Evolutionary conservation across 2,113 vertebrate species (phyloP), one percentile per base, ranked within the genome.

Genomic region (Periophthalmus modestus): DNA sequence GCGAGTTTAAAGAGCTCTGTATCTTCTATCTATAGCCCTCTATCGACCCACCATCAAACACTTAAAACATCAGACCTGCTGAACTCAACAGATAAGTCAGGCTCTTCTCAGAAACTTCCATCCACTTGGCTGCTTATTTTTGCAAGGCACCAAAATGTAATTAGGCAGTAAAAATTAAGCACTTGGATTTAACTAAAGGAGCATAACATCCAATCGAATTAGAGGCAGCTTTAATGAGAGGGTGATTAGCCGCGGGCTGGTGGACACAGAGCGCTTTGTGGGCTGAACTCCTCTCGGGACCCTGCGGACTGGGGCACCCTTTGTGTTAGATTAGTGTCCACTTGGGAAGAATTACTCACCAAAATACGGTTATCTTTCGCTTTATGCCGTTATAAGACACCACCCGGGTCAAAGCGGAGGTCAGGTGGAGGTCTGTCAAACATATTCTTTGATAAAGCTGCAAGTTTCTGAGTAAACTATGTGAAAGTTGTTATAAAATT

Each of bases 151-250:
- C 84, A 72, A 84, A 93, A 93, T 92, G 82, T 80, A 88, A 93
- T 93, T 88, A 94, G 69, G 77, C 79, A 33, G 75, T 88, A 84
- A 87, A 89, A 84, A 91, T 88, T 77, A 90, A 90, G 83, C 80
- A 88, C 75, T 71, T 73, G 33, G 87, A 88, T 90, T 81, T 83
- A 91, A 90, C 84, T 80, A 77, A 88, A 92, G 80, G 80, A 91
- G 85, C 80, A 89, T 89, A 92, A 88, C 84, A 89, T 89, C 81
- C 73, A 91, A 93, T 93, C 86, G 89, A 91, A 93, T 94, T 90
- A 93, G 73, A 87, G 74, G 58, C 65, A 18, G 67, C 78, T 91
- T 92, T 91, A 93, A 92, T 87, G 79, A 89, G 85, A 13, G 68
- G 82, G 68, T 89, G 90, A 93, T 92, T 87, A 89, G 84, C 89